These are phyloP conservation scores for Rhinoptilus africanus DNA, from an alignment of 2,113 vertebrate species.

Conservation along the genomic window DNA sequence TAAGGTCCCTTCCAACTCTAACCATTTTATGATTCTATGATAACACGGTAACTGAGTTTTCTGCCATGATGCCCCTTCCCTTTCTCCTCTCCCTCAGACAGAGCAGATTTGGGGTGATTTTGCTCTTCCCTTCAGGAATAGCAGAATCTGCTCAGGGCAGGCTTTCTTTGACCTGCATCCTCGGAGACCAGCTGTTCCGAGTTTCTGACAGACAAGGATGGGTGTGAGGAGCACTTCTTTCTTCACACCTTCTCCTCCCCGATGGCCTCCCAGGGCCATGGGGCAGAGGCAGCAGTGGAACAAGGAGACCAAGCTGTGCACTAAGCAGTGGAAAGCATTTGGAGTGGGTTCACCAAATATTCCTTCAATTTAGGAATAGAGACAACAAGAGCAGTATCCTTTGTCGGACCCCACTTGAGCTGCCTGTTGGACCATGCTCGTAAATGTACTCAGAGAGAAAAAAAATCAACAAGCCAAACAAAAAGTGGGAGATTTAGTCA, in stretches of 20 bases:
- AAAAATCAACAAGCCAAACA: neutral
- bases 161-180: neutral
- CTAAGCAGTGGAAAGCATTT: fast-evolving
- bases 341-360: neutral
- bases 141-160: neutral
- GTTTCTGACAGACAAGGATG: neutral
- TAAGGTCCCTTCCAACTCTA: neutral
- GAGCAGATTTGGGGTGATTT: neutral
- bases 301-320: neutral
- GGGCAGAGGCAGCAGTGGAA: neutral
- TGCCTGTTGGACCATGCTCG: neutral
- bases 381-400: neutral
- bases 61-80: neutral
- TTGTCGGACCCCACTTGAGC: neutral
- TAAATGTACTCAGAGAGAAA: neutral
- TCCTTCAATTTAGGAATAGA: neutral
- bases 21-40: neutral
- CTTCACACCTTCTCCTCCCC: neutral
- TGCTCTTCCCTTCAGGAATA: neutral
- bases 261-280: fast-evolving
- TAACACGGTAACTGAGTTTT: fast-evolving
- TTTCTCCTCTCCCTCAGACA: neutral
- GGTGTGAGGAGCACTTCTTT: neutral
- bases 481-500: neutral
- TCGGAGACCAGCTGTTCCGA: neutral